Percentiles rank a stretch among this genome's conserved stretches.
Evolutionary conservation across 2,113 vertebrate genomes (phyloP).

Genomic region (Phycodurus eques): DNA sequence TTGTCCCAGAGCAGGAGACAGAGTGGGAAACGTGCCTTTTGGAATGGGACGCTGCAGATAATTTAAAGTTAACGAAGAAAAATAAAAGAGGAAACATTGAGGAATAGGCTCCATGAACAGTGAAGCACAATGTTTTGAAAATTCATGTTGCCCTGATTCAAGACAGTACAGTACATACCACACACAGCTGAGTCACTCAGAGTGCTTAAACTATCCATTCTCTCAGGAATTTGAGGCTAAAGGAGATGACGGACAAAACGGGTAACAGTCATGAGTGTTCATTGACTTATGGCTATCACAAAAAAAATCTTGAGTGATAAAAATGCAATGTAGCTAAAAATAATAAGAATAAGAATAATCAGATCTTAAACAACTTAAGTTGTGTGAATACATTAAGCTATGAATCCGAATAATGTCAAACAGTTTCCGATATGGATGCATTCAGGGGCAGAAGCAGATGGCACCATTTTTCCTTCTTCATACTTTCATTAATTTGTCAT

Average conservation of each 20-base stretch:
- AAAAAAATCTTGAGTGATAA: not conserved
- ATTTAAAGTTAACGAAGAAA: conserved; percentile 15
- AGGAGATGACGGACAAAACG: conserved; percentile 19
- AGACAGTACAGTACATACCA: conserved; percentile 55
- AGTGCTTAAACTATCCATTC: conserved; percentile 76
- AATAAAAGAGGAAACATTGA: not conserved
- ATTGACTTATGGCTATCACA: not conserved
- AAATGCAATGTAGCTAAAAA: not conserved
- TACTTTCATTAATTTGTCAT: too few species aligned
- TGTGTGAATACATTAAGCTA: too few species aligned
- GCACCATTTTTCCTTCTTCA: too few species aligned
- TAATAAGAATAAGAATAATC: too few species aligned
- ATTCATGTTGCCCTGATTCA: not conserved
- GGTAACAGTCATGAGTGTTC: not conserved
- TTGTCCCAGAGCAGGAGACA: conserved; percentile 72
- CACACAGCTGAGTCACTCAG: conserved; percentile 76
- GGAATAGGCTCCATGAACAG: not conserved
- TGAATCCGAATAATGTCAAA: too few species aligned
- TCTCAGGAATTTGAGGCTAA: conserved; percentile 78
- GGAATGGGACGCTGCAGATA: conserved; percentile 61
- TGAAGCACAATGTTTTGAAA: not conserved
- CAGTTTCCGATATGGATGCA: too few species aligned
- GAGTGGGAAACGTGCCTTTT: conserved; percentile 72
- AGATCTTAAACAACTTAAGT: too few species aligned
- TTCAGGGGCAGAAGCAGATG: too few species aligned